Evolutionary conservation across 1,140 invertebrate species (phyloP), one percentile per base, ranked within the genome.

Genomic region (Drosophila sp.): DNA sequence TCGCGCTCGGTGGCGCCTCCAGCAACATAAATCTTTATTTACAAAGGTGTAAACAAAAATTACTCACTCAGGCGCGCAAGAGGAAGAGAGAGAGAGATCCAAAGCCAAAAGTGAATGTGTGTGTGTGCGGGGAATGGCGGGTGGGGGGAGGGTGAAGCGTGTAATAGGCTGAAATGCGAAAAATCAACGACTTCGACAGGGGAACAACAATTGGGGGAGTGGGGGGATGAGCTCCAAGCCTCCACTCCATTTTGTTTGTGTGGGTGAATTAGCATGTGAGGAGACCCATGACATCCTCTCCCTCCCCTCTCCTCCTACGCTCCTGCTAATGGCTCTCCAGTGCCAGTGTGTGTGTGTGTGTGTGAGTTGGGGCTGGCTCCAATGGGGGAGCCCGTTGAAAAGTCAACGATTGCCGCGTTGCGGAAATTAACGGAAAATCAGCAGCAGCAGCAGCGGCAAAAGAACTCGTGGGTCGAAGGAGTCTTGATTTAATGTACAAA

Each of bases 351-450:
- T 30, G 30, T 30, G 30, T 30, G 30, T 30, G 30, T 30, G 30
- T 30, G 30, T 30, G 30, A 3, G 30, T 30, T 78, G 50, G 68
- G 50, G 68, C 47, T 41, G 50, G 68, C 47, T 41, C 61, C 44
- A 50, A 35, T 29, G 44, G 27, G n/a, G 38, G 30, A 47, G 61
- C 60, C 66, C 76, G 84, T 89, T 89, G 84, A 89, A 84, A 89
- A 89, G 84, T 89, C 84, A 89, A 89, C 80, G 80, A 89, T 84
- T 89, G 84, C 77, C 84, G 84, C 84, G 85, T 79, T 89, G 84
- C 84, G 84, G 84, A 89, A 89, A 89, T 89, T 89, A 89, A 89
- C 84, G 84, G 80, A 89, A 89, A 89, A 89, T 78, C 85, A 89
- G 85, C 70, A 66, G 72, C 85, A 89, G 85, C 70, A 66, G 72